Conservation (phyloP, 2,888 invertebrate genomes). For the Ophion ellenae region DNA sequence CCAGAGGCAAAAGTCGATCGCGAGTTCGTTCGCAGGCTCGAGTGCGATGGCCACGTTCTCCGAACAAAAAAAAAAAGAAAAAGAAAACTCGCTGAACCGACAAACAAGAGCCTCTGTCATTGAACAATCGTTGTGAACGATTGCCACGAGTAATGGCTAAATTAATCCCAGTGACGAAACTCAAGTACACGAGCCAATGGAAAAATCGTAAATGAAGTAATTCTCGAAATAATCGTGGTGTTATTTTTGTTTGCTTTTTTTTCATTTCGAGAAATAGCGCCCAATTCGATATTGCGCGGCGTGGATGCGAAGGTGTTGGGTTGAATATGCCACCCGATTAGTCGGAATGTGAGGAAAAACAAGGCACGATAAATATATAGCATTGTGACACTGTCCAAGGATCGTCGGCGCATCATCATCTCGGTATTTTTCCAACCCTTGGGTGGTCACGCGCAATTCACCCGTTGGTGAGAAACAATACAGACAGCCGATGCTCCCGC, state of each 20-base stretch:
- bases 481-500: conserved; percentile 17
- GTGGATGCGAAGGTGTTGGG: conserved; percentile 58
- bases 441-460: background rate
- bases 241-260: background rate
- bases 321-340: conserved; percentile 46
- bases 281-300: conserved; percentile 55
- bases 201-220: background rate
- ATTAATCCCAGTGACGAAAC: too few species aligned
- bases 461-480: background rate
- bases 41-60: conserved; percentile 3
- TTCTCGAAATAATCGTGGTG: background rate
- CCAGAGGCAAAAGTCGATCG: conserved; percentile 47
- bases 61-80: background rate
- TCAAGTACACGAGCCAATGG: background rate
- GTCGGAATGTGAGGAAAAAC: background rate
- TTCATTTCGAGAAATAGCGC: background rate
- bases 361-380: background rate
- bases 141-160: too few species aligned
- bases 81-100: background rate
- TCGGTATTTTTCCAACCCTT: conserved; percentile 5
- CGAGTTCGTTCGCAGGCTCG: conserved; percentile 19
- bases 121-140: too few species aligned
- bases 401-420: too few species aligned
- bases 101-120: too few species aligned
- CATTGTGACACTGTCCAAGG: too few species aligned